Percentiles rank a stretch among this genome's conserved stretches.
phyloP scores from a whole-genome alignment of 2,797 vertebrate species.

The Oophaga sylvatica region DNA sequence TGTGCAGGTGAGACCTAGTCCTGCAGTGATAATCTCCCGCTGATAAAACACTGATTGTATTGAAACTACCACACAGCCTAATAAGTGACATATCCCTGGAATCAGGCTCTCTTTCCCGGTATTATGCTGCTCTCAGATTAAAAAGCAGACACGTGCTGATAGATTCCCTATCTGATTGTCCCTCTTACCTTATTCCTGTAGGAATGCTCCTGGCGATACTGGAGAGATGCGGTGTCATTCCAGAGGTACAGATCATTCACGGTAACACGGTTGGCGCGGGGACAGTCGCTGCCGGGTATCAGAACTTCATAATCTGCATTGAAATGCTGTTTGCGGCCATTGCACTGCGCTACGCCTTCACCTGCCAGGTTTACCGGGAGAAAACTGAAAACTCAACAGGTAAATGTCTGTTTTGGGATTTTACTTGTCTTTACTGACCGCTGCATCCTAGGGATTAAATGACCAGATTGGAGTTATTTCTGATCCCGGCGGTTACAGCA shows the following conservation, averaged over 20 bases:
- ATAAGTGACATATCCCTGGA: too few species aligned
- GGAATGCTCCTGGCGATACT: conserved; percentile 91
- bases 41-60: too few species aligned
- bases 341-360: conserved; percentile 89
- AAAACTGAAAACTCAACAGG: conserved; percentile 86
- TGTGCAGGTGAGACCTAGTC: too few species aligned
- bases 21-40: too few species aligned
- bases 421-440: too few species aligned
- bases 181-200: conserved; percentile 61
- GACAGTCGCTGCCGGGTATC: conserved; percentile 92
- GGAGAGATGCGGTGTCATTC: conserved; percentile 88
- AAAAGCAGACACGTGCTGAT: too few species aligned
- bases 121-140: too few species aligned
- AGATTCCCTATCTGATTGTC: not conserved
- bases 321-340: conserved; percentile 95
- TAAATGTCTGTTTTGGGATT: conserved; percentile 62
- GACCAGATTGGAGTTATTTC: too few species aligned
- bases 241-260: conserved; percentile 83
- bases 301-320: conserved; percentile 95
- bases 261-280: conserved; percentile 87
- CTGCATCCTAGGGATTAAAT: too few species aligned
- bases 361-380: conserved; percentile 87
- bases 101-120: too few species aligned
- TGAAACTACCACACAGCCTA: too few species aligned
- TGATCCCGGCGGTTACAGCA: too few species aligned